Conservation (phyloP, 2,888 invertebrate genomes). For the Bimastos eiseni region DNA sequence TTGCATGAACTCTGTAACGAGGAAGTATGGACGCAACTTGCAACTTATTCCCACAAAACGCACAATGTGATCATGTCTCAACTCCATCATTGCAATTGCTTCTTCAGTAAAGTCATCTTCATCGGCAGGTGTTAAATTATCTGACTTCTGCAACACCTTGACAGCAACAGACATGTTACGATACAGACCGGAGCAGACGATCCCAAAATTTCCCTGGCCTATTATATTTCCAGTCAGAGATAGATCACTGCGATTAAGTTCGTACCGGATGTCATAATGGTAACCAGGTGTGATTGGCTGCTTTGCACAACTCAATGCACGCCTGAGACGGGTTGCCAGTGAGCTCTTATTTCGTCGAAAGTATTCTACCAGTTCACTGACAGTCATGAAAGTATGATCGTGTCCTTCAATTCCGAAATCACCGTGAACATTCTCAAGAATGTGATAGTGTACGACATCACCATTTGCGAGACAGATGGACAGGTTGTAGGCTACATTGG, state of each 20-base stretch:
- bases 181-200: conserved; percentile 42
- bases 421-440: conserved; percentile 44
- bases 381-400: conserved; percentile 45
- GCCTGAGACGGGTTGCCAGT: conserved; percentile 42
- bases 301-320: conserved; percentile 44
- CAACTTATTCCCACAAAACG: conserved; percentile 44
- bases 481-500: conserved; percentile 38
- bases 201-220: conserved; percentile 45
- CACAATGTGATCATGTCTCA: conserved; percentile 45
- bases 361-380: conserved; percentile 45
- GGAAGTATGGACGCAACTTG: conserved; percentile 42
- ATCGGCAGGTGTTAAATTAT: conserved; percentile 37
- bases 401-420: conserved; percentile 47
- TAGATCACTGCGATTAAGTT: conserved; percentile 40
- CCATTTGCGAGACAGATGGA: conserved; percentile 40
- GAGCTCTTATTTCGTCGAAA: conserved; percentile 44
- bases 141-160: conserved; percentile 44
- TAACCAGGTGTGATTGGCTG: conserved; percentile 45
- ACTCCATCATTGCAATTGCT: conserved; percentile 42
- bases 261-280: conserved; percentile 42
- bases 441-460: conserved; percentile 47
- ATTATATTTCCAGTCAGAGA: conserved; percentile 44
- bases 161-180: conserved; percentile 42
- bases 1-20: conserved; percentile 43
- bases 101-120: conserved; percentile 47